Percentiles rank a stretch among this genome's conserved stretches.
These are phyloP conservation scores for Dasyprocta punctata DNA, from an alignment of 2,113 vertebrate species.

Conservation along the genomic window DNA sequence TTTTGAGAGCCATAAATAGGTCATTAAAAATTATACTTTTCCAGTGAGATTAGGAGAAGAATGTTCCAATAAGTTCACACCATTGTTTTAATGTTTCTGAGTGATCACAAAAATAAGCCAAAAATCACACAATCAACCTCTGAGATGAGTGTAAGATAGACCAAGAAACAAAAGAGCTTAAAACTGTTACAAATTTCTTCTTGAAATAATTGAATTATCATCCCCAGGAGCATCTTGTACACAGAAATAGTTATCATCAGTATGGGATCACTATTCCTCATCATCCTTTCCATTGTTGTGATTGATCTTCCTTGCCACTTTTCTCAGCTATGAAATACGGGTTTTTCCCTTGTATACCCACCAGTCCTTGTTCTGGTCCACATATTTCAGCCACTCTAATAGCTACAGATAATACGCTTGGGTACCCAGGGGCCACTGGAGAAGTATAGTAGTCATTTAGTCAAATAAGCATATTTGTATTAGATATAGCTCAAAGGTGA, in stretches of 20 bases:
- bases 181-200: constrained; percentile 34
- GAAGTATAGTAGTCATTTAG: neutral
- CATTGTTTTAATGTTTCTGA: constrained; percentile 74
- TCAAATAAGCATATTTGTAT: neutral
- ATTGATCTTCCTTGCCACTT: neutral
- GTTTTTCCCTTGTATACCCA: neutral
- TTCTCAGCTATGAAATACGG: neutral
- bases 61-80: constrained; percentile 77
- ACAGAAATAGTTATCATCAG: constrained; percentile 13
- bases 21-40: constrained; percentile 76
- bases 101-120: constrained; percentile 68
- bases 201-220: constrained; percentile 57
- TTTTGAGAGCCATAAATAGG: constrained; percentile 77
- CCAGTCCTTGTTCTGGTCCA: neutral
- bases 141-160: constrained; percentile 46
- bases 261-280: neutral
- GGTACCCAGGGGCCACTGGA: neutral
- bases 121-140: constrained; percentile 70
- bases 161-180: constrained; percentile 54
- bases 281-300: constrained; percentile 2
- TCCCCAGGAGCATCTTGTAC: neutral
- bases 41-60: constrained; percentile 75
- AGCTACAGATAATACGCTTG: neutral
- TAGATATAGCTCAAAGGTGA: constrained; percentile 4
- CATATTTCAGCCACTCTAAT: neutral